These are phyloP conservation scores for Drosophila eugracilis DNA, from an alignment of 1,140 invertebrate species.

Conservation along the genomic window DNA sequence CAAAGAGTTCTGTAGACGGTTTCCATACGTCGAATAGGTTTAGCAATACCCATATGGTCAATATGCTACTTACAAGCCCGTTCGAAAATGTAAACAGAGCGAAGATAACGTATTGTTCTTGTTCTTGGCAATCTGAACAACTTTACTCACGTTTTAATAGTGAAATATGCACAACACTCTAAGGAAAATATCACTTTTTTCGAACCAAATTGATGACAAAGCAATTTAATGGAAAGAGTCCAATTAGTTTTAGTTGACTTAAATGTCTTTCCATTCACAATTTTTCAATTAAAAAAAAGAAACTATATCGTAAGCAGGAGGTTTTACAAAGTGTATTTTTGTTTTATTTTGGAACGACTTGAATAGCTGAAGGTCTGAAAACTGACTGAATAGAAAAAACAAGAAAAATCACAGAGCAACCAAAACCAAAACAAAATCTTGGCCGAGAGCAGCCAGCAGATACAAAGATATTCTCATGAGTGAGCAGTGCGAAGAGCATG, in stretches of 20 bases:
- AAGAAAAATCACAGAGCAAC: constrained; percentile 54
- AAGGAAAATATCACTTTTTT: neutral
- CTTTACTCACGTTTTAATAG: constrained; percentile 4
- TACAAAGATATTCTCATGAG: constrained; percentile 10
- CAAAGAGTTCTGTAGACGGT: constrained; percentile 3
- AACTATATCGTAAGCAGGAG: neutral
- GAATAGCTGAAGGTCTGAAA: constrained; percentile 74
- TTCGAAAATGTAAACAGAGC: neutral
- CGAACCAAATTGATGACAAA: neutral
- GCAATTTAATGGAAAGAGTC: neutral
- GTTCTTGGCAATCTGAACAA: neutral
- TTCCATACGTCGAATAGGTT: neutral
- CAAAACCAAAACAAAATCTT: constrained; percentile 69
- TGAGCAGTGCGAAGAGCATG: constrained; percentile 25
- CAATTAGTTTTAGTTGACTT: constrained; percentile 7
- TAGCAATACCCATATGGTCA: neutral
- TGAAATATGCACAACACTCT: neutral
- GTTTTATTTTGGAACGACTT: constrained; percentile 40
- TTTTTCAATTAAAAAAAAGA: constrained; percentile 10
- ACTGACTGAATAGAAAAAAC: constrained; percentile 77
- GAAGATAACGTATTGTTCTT: too few species aligned
- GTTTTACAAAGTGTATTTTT: neutral
- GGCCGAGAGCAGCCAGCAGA: constrained; percentile 42
- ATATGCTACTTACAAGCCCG: neutral
- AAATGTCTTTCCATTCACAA: constrained; percentile 7